Base-by-base conservation (phyloP, 2,888 invertebrate species). In the Tinea trinotella region DNA sequence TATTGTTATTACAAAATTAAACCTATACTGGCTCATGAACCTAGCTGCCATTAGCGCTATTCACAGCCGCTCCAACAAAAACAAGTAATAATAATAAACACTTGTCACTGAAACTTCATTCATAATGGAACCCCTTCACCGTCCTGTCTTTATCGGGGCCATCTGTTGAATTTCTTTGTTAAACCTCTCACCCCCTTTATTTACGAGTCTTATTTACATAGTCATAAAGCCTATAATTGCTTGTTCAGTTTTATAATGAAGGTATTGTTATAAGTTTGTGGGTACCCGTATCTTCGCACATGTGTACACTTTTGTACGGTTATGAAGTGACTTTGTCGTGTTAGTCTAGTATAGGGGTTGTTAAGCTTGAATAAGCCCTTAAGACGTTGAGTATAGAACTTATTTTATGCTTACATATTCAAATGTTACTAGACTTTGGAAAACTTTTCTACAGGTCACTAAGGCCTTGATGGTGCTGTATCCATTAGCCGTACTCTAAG, bases 111-210 rank as follows among this genome's bases (percentile, higher is more conserved):
- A 30, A 30, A 30, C 30, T 30, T 12, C 40, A 72, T 73, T 68
- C 66, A 67, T 70, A 69, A 72, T 71, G 70, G 72, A 73, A 67
- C 68, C 65, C 61, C 62, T 61, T 67, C 64, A 67, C 63, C 64
- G 64, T 65, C 63, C 64, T 57, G 63, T 67, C 65, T 70, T 68
- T 72, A 74, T 74, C 67, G 69, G 65, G 59, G 75, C 70, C 78
- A 79, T 77, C 78, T 78, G 77, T 78, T 79, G 76, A 76, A 70
- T 68, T 74, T 71, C 74, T 75, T 76, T 76, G 73, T 75, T 62
- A 63, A 71, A 70, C 67, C 65, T 59, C 10, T 9, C 53, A 59
- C 66, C 63, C 66, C 67, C 71, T 48, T 56, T 57, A 55, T 59
- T 57, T 54, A 57, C 63, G 60, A 62, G 59, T 59, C 40, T 69